A percentile compares a stretch with the other conserved stretches of the same genome.
phyloP scores from a whole-genome alignment of 2,888 invertebrate genomes.

The Papilio gigon region DNA sequence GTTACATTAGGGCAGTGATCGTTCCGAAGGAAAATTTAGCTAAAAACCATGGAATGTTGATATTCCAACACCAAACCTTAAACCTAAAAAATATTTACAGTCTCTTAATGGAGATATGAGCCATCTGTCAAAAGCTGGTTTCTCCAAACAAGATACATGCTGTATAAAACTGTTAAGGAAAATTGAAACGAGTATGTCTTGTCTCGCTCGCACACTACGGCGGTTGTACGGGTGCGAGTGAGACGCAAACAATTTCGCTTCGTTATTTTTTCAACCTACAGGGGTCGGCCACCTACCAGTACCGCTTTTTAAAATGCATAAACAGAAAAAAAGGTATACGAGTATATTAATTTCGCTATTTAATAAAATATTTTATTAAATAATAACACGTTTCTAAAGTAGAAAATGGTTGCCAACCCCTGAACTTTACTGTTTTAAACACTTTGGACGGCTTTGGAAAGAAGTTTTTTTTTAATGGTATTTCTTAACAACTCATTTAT shows the following conservation, averaged over 20 bases:
- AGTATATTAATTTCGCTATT: neutral
- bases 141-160: conserved; percentile 18
- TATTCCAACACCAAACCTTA: conserved; percentile 34
- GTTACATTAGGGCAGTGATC: conserved; percentile 39
- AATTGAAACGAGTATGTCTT: neutral
- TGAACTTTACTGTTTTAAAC: conserved; percentile 34
- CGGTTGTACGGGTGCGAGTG: neutral
- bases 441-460: conserved; percentile 53
- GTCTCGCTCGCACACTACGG: conserved; percentile 7
- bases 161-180: neutral
- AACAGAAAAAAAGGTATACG: no score
- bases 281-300: neutral
- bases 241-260: neutral
- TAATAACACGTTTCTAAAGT: conserved; percentile 43
- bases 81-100: neutral
- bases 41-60: conserved; percentile 38
- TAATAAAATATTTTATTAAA: conserved; percentile 5
- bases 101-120: conserved; percentile 22
- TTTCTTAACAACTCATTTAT: conserved; percentile 20
- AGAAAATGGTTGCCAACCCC: conserved; percentile 23
- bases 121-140: conserved; percentile 41
- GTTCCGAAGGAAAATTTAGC: conserved; percentile 25
- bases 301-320: no score
- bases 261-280: neutral
- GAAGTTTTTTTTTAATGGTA: conserved; percentile 41